Conservation (phyloP, 2,888 invertebrate species). For the Pristionchus arcanus region DNA sequence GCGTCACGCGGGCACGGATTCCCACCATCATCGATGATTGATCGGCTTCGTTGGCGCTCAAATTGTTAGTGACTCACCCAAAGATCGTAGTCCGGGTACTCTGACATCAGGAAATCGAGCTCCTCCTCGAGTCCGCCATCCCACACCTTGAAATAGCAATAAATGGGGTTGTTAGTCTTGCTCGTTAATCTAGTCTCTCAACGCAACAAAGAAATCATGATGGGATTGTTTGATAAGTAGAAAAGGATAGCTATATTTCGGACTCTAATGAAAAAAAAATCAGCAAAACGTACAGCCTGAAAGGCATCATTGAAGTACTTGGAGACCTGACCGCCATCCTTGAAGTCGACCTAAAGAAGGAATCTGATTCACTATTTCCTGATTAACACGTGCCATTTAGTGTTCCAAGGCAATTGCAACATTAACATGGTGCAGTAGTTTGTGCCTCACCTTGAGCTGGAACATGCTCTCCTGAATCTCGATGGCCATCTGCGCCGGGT, state of each 20-base stretch:
- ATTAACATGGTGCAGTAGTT: neutral
- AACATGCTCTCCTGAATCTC: conserved; percentile 32
- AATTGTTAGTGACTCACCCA: too few relatives aligned
- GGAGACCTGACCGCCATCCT: conserved; percentile 23
- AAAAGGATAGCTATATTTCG: too few relatives aligned
- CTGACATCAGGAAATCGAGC: neutral
- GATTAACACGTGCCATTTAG: too few relatives aligned
- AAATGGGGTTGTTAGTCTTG: too few relatives aligned
- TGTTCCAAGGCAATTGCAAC: neutral
- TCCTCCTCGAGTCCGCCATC: neutral
- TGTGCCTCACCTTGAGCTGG: neutral
- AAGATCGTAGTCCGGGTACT: neutral
- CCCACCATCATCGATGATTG: too few relatives aligned
- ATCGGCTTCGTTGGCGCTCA: too few relatives aligned
- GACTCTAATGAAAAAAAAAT: too few relatives aligned
- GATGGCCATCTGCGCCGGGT: neutral
- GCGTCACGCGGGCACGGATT: too few relatives aligned
- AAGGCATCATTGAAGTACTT: conserved; percentile 47
- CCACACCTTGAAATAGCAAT: neutral
- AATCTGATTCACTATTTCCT: too few relatives aligned
- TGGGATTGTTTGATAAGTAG: too few relatives aligned
- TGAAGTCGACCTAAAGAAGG: conserved; percentile 33
- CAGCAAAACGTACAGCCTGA: neutral
- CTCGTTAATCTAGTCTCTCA: too few relatives aligned
- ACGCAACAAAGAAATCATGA: neutral